phyloP scores from a whole-genome alignment of 2,797 vertebrate genomes.

The Anolis apletophallus region DNA sequence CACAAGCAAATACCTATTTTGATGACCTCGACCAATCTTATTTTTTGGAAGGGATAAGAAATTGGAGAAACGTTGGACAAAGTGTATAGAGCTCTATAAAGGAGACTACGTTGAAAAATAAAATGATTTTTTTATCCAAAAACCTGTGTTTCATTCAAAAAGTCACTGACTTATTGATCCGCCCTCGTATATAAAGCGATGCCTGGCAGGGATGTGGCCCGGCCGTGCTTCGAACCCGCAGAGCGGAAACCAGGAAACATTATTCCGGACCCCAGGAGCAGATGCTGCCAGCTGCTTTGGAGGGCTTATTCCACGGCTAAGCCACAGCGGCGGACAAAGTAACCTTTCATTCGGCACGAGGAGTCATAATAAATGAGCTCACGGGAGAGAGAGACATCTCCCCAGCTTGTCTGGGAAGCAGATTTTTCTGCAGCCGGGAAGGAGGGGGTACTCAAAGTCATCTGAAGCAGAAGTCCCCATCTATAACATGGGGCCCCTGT shows the following conservation, averaged over 20 bases:
- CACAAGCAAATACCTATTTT: no score
- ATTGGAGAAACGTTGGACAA: no score
- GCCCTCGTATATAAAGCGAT: no score
- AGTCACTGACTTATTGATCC: no score
- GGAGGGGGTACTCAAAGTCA: background rate
- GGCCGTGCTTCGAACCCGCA: no score
- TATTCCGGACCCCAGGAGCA: background rate
- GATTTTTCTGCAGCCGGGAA: background rate
- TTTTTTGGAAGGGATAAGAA: no score
- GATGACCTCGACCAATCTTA: no score
- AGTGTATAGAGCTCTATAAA: no score
- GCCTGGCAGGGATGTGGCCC: no score
- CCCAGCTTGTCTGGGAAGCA: constrained; percentile 6
- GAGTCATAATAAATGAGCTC: constrained; percentile 43
- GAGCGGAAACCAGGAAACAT: background rate
- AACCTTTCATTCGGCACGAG: constrained; percentile 30
- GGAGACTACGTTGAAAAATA: no score
- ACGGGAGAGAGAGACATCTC: constrained; percentile 5
- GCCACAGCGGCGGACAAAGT: constrained; percentile 12
- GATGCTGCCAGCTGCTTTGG: constrained; percentile 19
- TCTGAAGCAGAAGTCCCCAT: constrained; percentile 6
- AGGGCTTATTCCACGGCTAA: background rate
- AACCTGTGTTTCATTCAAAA: no score
- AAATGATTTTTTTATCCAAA: no score
- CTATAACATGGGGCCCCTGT: background rate